Evolutionary conservation across 2,888 invertebrate genomes (phyloP).

Genomic region (Orthosia gothica): DNA sequence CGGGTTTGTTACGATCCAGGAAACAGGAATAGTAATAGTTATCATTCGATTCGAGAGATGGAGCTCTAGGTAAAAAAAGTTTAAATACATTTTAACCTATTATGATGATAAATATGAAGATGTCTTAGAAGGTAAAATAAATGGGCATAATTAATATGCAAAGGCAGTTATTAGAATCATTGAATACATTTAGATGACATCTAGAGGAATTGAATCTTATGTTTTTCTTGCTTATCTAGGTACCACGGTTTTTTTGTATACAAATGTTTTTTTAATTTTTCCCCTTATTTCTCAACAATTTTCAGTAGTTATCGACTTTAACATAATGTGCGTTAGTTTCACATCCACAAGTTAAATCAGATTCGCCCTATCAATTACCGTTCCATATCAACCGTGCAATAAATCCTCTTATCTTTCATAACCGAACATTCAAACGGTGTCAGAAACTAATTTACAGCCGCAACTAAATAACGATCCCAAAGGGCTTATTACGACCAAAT

Average conservation of each 20-base stretch:
- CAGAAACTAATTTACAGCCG: slow-evolving; percentile 56
- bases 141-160: too few species aligned
- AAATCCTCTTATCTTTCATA: slow-evolving; percentile 58
- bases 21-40: background rate
- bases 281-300: too few species aligned
- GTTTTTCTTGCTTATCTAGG: too few species aligned
- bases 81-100: background rate
- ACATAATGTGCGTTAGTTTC: background rate
- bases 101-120: background rate
- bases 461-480: slow-evolving; percentile 54
- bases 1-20: background rate
- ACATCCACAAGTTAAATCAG: background rate
- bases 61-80: slow-evolving; percentile 3
- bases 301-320: background rate
- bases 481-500: slow-evolving; percentile 45
- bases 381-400: slow-evolving; percentile 38
- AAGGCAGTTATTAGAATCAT: too few species aligned
- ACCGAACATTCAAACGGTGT: slow-evolving; percentile 39
- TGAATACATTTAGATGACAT: too few species aligned
- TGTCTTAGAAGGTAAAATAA: background rate
- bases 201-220: too few species aligned
- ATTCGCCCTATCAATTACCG: slow-evolving; percentile 30
- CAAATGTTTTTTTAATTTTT: background rate
- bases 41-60: background rate
- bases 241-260: background rate